Base-by-base conservation (phyloP, 2,113 vertebrate genomes). In the Archocentrus centrarchus region DNA sequence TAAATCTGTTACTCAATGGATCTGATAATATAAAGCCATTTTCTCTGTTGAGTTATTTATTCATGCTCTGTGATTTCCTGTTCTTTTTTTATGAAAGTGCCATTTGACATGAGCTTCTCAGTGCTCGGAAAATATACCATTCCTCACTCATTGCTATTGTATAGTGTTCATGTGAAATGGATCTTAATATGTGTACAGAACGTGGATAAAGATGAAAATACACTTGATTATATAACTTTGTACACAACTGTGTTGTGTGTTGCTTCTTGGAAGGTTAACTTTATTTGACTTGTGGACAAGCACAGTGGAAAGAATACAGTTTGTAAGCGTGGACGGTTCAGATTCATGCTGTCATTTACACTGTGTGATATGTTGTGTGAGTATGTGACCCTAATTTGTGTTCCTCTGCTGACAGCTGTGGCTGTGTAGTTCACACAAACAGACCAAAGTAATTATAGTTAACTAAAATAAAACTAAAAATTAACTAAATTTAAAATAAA, bases 191-290 rank as follows among this genome's bases (percentile, higher is more conserved):
- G 95, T 97, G 96, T 96, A 96, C 96, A 96, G 96, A 96, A 95
- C 95, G 95, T 96, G 96, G 96, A 95, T 96, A 96, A 95, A 96
- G 95, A 95, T 95, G 95, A 95, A 96, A 97, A 97, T 97, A 97
- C 96, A 97, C 94, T 96, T 96, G 96, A 96, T 96, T 96, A 96
- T 97, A 97, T 97, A 39, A 96, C 96, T 97, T 97, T 95, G 95
- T 96, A 97, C 89, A 94, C 90, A 92, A 87, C 80, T 81, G 91
- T 93, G 92, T 95, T 81, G 87, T 91, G 90, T 92, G 84, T 85
- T 89, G 91, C 61, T 93, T 92, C 82, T 80, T 88, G 50, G 41
- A 55, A 53, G 82, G 79, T 37, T 10, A 4, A 4, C 14, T 47
- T 66, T 64, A 20, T 59, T 59, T 32, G 24, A 8, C 5, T 57